These are phyloP conservation scores for Agrochola litura DNA, from an alignment of 2,888 invertebrate genomes.

Conservation along the genomic window DNA sequence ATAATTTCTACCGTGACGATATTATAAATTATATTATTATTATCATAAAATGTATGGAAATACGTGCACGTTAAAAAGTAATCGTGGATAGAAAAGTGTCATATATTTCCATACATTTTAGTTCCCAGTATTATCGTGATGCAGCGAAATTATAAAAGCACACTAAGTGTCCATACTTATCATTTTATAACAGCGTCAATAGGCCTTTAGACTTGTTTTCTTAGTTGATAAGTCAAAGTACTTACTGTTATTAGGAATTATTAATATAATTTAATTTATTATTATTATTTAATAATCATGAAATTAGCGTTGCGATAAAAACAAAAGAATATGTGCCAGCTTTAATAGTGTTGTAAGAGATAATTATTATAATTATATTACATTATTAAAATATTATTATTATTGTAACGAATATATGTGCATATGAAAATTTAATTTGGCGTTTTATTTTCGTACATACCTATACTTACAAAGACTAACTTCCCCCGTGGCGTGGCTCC, in stretches of 20 bases:
- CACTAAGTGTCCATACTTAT: background rate
- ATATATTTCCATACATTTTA: background rate
- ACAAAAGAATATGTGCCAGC: slow-evolving; percentile 85
- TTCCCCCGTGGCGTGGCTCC: too few relatives aligned
- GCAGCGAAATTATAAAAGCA: background rate
- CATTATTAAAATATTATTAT: slow-evolving; percentile 78
- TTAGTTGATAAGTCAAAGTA: slow-evolving; percentile 35
- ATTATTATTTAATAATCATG: slow-evolving; percentile 57
- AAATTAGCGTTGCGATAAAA: slow-evolving; percentile 82
- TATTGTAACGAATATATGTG: slow-evolving; percentile 88
- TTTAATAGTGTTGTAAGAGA: slow-evolving; percentile 88
- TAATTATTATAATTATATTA: slow-evolving; percentile 79
- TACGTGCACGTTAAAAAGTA: background rate
- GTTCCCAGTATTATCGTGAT: background rate
- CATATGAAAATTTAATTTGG: slow-evolving; percentile 77
- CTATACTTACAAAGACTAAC: too few relatives aligned
- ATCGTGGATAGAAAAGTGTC: background rate
- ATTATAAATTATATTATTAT: too few relatives aligned
- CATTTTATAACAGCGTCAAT: background rate
- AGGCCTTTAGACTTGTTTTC: slow-evolving; percentile 18
- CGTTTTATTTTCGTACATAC: slow-evolving; percentile 18
- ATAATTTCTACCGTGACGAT: background rate
- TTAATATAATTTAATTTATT: slow-evolving; percentile 55
- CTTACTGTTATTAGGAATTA: slow-evolving; percentile 35
- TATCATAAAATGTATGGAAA: background rate